Conservation (phyloP, 2,797 vertebrate species). For the Acridotheres tristis region DNA sequence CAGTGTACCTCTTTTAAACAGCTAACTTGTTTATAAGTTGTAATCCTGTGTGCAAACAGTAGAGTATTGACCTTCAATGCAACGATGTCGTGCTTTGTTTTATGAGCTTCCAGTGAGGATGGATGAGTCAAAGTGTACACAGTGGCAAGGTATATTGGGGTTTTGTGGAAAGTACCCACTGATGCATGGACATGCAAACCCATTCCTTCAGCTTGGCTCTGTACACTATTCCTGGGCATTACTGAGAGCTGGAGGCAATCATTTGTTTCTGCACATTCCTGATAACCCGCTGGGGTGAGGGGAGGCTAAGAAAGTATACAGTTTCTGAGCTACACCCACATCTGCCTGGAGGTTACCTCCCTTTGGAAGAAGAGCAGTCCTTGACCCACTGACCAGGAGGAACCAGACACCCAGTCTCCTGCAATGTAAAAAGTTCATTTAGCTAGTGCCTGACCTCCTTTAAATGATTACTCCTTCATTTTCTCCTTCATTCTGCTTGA, state of each 20-base stretch:
- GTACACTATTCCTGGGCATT: background rate
- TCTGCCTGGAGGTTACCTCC: background rate
- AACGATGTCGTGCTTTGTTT: background rate
- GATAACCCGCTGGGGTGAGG: background rate
- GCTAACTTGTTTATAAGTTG: background rate
- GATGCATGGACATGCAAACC: background rate
- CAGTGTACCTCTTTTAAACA: background rate
- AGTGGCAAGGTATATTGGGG: background rate
- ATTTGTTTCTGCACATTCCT: conserved; percentile 10
- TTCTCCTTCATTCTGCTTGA: background rate
- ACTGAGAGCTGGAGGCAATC: background rate
- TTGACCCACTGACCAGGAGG: background rate
- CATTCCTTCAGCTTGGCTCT: background rate
- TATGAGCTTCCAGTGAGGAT: background rate
- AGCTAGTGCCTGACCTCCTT: background rate
- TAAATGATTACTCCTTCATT: background rate
- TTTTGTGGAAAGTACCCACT: background rate
- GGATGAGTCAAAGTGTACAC: background rate
- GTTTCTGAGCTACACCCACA: conserved; percentile 6
- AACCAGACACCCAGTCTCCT: rapidly evolving
- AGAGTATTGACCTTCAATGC: background rate
- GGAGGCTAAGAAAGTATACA: background rate
- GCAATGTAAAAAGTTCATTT: background rate
- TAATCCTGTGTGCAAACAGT: background rate
- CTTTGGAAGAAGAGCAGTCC: background rate